Conservation (phyloP, 2,888 invertebrate species). For the Leptinotarsa haldemani region DNA sequence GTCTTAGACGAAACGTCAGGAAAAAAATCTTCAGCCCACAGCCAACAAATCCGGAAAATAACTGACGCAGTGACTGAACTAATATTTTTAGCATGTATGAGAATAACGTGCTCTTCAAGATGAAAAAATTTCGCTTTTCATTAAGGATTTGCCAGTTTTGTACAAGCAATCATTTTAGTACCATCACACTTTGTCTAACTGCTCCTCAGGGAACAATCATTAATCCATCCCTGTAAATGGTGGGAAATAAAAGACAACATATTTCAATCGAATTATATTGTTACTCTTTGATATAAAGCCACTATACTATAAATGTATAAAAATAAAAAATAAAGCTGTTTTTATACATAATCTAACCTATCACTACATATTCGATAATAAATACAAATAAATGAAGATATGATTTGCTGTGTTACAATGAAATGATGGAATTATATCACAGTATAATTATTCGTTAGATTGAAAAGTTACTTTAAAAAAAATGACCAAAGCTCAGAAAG, state of each 20-base stretch:
- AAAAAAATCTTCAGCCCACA: no score
- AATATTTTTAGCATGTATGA: no score
- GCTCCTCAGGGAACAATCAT: no score
- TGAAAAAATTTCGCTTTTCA: no score
- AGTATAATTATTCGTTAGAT: background rate
- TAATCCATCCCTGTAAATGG: background rate
- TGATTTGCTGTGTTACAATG: background rate
- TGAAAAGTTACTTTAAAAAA: background rate
- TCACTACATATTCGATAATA: background rate
- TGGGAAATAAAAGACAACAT: background rate
- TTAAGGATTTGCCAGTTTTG: no score
- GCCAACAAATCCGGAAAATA: no score
- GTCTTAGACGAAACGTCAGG: no score
- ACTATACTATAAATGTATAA: conserved; percentile 13
- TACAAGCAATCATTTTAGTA: no score
- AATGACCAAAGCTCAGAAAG: no score
- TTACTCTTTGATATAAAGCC: conserved; percentile 1
- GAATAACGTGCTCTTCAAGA: no score
- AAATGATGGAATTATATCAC: background rate
- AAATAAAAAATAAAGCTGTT: conserved; percentile 20
- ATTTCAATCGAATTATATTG: background rate
- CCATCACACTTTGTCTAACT: no score
- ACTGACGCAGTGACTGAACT: no score
- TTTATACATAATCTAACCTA: conserved; percentile 7
- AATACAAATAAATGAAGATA: background rate